Evolutionary conservation across 1,140 invertebrate genomes (phyloP).

Genomic region (Cryptotermes secundus): DNA sequence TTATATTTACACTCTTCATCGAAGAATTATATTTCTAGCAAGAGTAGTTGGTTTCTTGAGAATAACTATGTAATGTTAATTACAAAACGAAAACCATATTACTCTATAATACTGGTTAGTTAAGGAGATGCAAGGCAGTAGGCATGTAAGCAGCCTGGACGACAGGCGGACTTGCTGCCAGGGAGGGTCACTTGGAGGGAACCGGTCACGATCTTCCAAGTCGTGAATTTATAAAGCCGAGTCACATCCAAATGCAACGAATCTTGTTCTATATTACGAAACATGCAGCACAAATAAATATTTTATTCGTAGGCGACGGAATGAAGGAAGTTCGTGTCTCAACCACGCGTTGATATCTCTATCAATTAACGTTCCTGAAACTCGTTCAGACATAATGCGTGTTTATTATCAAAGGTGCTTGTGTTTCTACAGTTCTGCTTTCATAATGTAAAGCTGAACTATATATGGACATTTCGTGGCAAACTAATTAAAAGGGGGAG

Average conservation of each 20-base stretch:
- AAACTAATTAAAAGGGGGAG: too few species aligned
- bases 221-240: neutral
- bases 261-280: neutral
- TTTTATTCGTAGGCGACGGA: neutral
- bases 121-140: constrained; percentile 11
- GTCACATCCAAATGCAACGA: constrained; percentile 7
- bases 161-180: neutral
- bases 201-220: neutral
- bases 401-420: too few species aligned
- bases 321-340: neutral
- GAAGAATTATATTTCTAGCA: too few species aligned
- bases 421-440: too few species aligned
- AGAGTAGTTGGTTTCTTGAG: neutral
- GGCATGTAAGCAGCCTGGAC: neutral
- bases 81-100: neutral
- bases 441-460: too few species aligned
- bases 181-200: neutral
- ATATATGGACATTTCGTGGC: too few species aligned
- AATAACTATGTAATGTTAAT: neutral
- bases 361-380: too few species aligned
- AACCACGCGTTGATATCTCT: neutral
- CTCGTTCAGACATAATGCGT: too few species aligned
- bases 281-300: neutral
- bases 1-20: too few species aligned
- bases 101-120: neutral